Percentiles rank a stretch among this genome's conserved stretches.
Evolutionary conservation across 2,113 vertebrate genomes (phyloP).

Genomic region (Gobius niger): DNA sequence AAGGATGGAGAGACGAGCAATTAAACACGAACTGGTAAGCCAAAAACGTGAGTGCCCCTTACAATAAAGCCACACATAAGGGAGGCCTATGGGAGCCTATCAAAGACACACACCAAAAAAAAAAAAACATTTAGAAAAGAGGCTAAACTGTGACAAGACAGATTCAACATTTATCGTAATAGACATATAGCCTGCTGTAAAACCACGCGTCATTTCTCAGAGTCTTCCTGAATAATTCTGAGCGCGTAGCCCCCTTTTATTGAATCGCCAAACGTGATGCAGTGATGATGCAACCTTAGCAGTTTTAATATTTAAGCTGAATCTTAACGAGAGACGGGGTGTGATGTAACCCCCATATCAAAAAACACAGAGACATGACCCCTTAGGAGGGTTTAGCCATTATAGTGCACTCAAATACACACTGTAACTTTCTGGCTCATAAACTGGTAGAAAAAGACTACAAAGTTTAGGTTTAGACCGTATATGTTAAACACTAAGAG

Average conservation of each 20-base stretch:
- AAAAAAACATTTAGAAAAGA: neutral
- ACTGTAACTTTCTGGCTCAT: too few species aligned
- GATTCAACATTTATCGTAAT: neutral
- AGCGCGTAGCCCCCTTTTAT: neutral
- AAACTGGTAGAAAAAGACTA: neutral
- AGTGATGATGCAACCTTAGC: constrained; percentile 36
- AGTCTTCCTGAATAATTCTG: neutral
- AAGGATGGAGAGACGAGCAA: constrained; percentile 5
- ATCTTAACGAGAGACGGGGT: constrained; percentile 6
- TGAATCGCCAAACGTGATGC: neutral
- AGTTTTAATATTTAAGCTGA: constrained; percentile 20
- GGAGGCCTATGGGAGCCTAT: too few species aligned
- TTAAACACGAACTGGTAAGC: neutral
- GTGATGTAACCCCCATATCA: constrained; percentile 39
- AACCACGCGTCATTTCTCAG: neutral
- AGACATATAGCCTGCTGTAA: neutral
- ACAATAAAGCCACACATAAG: neutral
- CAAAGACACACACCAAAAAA: too few species aligned
- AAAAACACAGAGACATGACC: neutral
- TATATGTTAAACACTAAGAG: too few species aligned
- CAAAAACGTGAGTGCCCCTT: neutral
- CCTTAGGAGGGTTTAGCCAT: too few species aligned
- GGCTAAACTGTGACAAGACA: neutral
- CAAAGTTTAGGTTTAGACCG: too few species aligned
- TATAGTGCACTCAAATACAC: too few species aligned